Percentiles rank a stretch among this genome's conserved stretches.
Evolutionary conservation across 2,888 invertebrate genomes (phyloP).

Genomic region (Agrochola lychnidis): DNA sequence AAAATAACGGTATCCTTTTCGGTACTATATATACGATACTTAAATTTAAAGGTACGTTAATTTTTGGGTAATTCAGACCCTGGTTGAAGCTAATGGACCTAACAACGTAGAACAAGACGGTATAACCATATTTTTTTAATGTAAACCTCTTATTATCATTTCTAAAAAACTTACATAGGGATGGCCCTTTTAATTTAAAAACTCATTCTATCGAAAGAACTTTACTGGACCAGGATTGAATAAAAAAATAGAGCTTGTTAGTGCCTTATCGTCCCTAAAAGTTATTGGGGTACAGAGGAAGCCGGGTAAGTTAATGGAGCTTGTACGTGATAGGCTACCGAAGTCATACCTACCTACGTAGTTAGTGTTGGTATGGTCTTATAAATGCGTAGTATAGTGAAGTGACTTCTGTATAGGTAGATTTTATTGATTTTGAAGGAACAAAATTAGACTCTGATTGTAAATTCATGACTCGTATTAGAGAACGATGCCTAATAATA

Average conservation of each 20-base stretch:
- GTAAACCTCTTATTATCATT: slow-evolving; percentile 11
- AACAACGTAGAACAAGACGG: not conserved
- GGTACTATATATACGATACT: too few species aligned
- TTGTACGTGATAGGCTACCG: slow-evolving; percentile 60
- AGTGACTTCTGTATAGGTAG: not conserved
- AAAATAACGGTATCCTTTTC: too few species aligned
- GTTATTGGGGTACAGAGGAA: slow-evolving; percentile 62
- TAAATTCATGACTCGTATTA: not conserved
- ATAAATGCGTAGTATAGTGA: not conserved
- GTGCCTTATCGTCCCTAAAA: slow-evolving; percentile 61
- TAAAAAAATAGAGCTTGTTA: slow-evolving; percentile 60
- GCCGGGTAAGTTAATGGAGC: slow-evolving; percentile 63
- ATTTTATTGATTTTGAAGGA: not conserved
- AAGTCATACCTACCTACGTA: slow-evolving; percentile 27
- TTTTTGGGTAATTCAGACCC: too few species aligned
- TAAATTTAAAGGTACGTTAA: too few species aligned
- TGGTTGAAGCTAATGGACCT: not conserved
- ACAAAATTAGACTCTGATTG: not conserved
- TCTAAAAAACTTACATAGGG: slow-evolving; percentile 18
- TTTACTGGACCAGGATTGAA: slow-evolving; percentile 52
- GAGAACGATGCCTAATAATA: not conserved
- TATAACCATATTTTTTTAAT: not conserved
- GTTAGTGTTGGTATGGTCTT: slow-evolving; percentile 10
- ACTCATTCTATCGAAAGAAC: slow-evolving; percentile 37
- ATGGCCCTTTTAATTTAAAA: slow-evolving; percentile 49